Evolutionary conservation across 2,797 vertebrate genomes (phyloP).

Genomic region (Diceros bicornis): DNA sequence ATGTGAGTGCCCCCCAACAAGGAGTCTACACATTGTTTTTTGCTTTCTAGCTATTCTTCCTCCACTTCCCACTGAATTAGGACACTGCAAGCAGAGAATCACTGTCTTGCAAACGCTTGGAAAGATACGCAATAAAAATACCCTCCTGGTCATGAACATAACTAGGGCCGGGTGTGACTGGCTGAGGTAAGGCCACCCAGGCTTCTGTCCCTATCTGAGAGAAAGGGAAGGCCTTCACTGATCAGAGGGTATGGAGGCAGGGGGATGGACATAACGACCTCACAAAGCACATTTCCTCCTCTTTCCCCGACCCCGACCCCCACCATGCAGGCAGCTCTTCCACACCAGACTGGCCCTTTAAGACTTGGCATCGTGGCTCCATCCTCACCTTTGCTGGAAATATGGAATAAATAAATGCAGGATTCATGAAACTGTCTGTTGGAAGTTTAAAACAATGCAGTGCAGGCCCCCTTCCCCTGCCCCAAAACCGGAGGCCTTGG

Average conservation of each 20-base stretch:
- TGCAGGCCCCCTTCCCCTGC: not conserved
- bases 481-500: not conserved
- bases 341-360: not conserved
- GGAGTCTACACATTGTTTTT: no score
- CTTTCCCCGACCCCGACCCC: not conserved
- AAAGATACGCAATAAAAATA: not conserved
- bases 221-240: not conserved
- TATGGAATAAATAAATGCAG: not conserved
- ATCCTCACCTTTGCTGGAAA: not conserved
- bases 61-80: rapidly evolving
- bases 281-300: not conserved
- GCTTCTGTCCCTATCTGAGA: not conserved
- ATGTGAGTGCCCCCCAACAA: rapidly evolving
- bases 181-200: not conserved
- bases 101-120: not conserved
- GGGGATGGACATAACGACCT: not conserved
- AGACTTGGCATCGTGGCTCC: not conserved
- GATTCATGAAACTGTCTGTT: constrained; percentile 51
- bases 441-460: constrained; percentile 68
- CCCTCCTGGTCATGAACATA: not conserved
- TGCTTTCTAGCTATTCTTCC: not conserved
- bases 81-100: not conserved
- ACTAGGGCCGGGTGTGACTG: no score
- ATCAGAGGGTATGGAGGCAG: not conserved
- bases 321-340: not conserved